phyloP scores from a whole-genome alignment of 2,113 vertebrate species.

The Myrmecophaga tridactyla region DNA sequence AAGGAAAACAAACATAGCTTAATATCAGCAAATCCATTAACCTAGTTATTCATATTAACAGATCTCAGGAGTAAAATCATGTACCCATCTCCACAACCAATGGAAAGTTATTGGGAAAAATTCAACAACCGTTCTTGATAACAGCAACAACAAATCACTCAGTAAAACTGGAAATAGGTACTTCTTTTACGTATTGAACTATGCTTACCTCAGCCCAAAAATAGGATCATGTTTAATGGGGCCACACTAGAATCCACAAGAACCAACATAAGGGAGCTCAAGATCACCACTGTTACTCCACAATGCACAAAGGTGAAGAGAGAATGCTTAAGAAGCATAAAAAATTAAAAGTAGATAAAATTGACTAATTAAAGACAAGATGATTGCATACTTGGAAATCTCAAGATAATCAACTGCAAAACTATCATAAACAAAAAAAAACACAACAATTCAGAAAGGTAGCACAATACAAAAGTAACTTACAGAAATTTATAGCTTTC shows the following conservation, averaged over 20 bases:
- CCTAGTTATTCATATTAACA: background rate
- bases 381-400: background rate
- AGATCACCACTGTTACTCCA: background rate
- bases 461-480: background rate
- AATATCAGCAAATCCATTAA: conserved; percentile 1
- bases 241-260: background rate
- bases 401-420: background rate
- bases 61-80: background rate
- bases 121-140: background rate
- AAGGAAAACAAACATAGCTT: background rate
- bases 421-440: background rate
- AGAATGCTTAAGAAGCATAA: background rate
- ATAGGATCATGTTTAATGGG: background rate
- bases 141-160: background rate
- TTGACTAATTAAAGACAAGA: background rate
- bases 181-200: background rate
- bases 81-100: background rate
- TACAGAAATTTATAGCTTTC: background rate
- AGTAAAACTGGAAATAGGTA: background rate
- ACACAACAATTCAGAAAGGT: background rate
- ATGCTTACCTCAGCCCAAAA: background rate
- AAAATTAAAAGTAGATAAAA: background rate
- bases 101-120: background rate
- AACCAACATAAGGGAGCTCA: background rate
- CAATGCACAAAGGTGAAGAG: background rate